Conservation (phyloP, 2,113 vertebrate genomes). For the Anhinga anhinga region DNA sequence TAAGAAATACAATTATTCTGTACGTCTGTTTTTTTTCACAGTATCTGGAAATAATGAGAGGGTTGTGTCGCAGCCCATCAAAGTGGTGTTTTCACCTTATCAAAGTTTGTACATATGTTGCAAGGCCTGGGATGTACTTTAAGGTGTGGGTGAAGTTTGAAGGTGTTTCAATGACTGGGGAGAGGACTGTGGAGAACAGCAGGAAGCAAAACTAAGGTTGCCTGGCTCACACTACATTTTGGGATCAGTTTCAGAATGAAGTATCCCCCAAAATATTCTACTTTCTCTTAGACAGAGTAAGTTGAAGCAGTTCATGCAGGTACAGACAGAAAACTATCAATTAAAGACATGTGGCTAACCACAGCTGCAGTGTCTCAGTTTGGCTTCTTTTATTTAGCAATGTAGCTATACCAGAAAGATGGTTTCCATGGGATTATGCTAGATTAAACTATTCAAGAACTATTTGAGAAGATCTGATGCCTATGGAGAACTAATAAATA, state of each 20-base stretch:
- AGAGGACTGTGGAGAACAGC: not conserved
- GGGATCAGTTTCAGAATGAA: not conserved
- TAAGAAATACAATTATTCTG: not conserved
- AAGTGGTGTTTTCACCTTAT: not conserved
- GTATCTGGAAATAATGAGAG: not conserved
- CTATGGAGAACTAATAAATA: not conserved
- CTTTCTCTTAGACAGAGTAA: not conserved
- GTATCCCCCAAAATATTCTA: not conserved
- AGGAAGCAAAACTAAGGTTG: not conserved
- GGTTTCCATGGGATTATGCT: not conserved
- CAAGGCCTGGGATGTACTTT: not conserved
- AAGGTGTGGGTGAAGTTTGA: not conserved
- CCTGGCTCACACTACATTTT: fast-evolving
- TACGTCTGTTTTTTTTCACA: not conserved
- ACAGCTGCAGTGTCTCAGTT: not conserved
- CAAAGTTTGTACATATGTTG: not conserved
- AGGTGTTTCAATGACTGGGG: not conserved
- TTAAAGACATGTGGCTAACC: not conserved
- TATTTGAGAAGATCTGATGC: not conserved
- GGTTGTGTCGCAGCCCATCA: not conserved
- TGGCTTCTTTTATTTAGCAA: not conserved
- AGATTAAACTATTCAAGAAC: not conserved
- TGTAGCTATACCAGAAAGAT: not conserved
- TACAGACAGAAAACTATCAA: not conserved
- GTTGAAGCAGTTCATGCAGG: not conserved